phyloP scores from a whole-genome alignment of 2,888 invertebrate species.

The Antitype chi region DNA sequence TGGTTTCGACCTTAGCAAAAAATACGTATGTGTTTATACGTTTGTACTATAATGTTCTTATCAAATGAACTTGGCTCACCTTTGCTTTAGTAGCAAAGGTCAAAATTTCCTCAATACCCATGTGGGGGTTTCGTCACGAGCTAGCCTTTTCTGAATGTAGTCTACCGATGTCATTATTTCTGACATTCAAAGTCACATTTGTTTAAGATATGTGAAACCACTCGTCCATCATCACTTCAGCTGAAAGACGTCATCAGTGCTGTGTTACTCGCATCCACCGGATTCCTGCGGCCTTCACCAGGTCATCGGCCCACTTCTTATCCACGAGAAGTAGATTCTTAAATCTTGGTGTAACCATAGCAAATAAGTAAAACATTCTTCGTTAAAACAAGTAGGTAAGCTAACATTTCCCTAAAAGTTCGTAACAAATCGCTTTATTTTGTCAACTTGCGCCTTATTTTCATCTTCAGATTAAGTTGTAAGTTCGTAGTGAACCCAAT shows the following conservation, averaged over 20 bases:
- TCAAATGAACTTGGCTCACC: background rate
- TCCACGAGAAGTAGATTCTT: background rate
- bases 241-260: too few species aligned
- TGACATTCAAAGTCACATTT: background rate
- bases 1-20: too few species aligned
- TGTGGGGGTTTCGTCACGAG: background rate
- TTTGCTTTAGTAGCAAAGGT: background rate
- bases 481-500: slow-evolving; percentile 72
- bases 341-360: background rate
- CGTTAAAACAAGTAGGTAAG: background rate
- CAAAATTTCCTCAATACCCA: too few species aligned
- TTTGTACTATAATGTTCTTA: background rate
- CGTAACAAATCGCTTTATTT: slow-evolving; percentile 49
- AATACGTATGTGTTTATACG: too few species aligned
- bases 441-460: slow-evolving; percentile 65
- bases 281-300: too few species aligned
- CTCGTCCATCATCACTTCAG: background rate
- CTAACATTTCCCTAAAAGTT: background rate
- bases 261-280: too few species aligned
- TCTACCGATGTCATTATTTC: background rate
- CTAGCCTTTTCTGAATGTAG: background rate
- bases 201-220: background rate
- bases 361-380: background rate
- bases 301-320: too few species aligned
- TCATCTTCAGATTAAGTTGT: slow-evolving; percentile 81